Evolutionary conservation across 1,140 invertebrate species (phyloP).

Genomic region (Danaus melanippus): DNA sequence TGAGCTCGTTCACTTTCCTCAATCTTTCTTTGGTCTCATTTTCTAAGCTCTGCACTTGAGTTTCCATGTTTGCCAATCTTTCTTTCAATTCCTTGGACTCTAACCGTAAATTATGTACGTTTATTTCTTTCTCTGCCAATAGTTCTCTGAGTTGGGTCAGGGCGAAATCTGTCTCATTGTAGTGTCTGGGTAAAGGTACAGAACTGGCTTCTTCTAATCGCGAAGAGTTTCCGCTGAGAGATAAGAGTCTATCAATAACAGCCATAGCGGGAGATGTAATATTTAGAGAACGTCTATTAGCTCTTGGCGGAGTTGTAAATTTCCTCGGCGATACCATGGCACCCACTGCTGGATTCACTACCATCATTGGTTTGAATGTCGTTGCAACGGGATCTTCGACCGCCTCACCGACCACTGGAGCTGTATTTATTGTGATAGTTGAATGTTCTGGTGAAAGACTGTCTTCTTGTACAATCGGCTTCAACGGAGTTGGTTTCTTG

Average conservation of each 20-base stretch:
- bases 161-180: slow-evolving; percentile 44
- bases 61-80: slow-evolving; percentile 44
- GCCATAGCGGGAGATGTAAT: slow-evolving; percentile 64
- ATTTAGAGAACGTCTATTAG: slow-evolving; percentile 52
- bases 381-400: slow-evolving; percentile 36
- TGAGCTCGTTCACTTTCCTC: slow-evolving; percentile 51
- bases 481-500: slow-evolving; percentile 24
- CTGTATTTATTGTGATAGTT: slow-evolving; percentile 23
- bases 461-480: too few species aligned
- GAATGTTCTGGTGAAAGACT: background rate
- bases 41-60: slow-evolving; percentile 51
- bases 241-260: slow-evolving; percentile 62
- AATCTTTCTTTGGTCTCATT: slow-evolving; percentile 42
- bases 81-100: slow-evolving; percentile 56
- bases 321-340: slow-evolving; percentile 40
- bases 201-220: slow-evolving; percentile 34
- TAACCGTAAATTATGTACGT: slow-evolving; percentile 48
- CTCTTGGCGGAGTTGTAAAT: slow-evolving; percentile 38
- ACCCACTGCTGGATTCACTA: slow-evolving; percentile 55
- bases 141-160: slow-evolving; percentile 53
- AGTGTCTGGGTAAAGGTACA: slow-evolving; percentile 30
- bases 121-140: slow-evolving; percentile 60
- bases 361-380: slow-evolving; percentile 58
- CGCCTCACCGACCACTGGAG: slow-evolving; percentile 7
- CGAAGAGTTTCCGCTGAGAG: slow-evolving; percentile 49